Conservation (phyloP, 2,797 vertebrate species). For the Melanotaenia parkinsoni region DNA sequence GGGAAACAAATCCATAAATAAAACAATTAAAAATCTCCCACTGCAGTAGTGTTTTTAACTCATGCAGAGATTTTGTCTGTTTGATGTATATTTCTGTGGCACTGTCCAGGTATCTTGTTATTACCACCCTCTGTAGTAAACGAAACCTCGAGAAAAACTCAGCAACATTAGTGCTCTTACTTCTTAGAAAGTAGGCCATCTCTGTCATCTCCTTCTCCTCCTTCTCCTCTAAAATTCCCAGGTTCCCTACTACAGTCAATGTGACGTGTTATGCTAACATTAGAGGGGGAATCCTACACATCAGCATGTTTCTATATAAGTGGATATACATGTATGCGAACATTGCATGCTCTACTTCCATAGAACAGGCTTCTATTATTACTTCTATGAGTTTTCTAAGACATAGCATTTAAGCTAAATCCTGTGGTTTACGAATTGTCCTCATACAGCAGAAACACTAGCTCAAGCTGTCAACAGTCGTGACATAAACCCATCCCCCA, state of each 20-base stretch:
- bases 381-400: not conserved
- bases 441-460: slow-evolving; percentile 15
- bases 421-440: not conserved
- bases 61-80: not conserved
- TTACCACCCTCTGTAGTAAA: slow-evolving; percentile 17
- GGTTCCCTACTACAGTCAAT: slow-evolving; percentile 25
- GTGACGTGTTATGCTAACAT: slow-evolving; percentile 34
- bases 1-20: not conserved
- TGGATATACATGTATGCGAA: not conserved
- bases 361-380: not conserved
- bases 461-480: slow-evolving; percentile 46
- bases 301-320: not conserved
- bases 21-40: not conserved
- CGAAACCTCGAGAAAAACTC: slow-evolving; percentile 25
- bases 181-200: slow-evolving; percentile 12
- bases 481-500: slow-evolving; percentile 50
- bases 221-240: not conserved
- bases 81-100: not conserved
- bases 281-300: slow-evolving; percentile 50
- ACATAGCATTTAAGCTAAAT: not conserved
- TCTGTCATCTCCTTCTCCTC: not conserved
- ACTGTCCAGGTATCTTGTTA: not conserved
- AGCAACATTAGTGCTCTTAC: slow-evolving; percentile 18
- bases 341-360: not conserved
- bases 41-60: not conserved